Conservation (phyloP, 2,888 invertebrate genomes). For the Drosophila paracracens region DNA sequence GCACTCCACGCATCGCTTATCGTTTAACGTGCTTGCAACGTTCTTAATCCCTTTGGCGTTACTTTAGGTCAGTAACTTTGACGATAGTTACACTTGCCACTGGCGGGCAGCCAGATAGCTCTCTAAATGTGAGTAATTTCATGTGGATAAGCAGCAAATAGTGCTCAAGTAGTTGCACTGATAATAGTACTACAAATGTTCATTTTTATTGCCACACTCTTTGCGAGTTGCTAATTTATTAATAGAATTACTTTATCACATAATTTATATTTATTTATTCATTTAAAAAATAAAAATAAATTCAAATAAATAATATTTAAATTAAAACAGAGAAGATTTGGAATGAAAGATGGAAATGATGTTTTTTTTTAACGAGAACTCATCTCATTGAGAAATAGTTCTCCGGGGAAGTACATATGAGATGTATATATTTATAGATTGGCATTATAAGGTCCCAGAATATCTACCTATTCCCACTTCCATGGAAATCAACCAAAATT, state of each 20-base stretch:
- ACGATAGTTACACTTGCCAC: conserved; percentile 27
- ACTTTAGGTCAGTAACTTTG: conserved; percentile 74
- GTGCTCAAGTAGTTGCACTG: background rate
- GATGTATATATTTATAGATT: background rate
- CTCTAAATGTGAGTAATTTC: conserved; percentile 1
- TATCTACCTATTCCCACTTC: conserved; percentile 19
- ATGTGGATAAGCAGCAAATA: background rate
- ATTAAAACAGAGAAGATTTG: background rate
- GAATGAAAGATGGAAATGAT: background rate
- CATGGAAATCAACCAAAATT: conserved; percentile 27
- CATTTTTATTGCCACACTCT: background rate
- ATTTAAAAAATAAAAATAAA: background rate
- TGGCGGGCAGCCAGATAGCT: background rate
- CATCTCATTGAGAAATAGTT: background rate
- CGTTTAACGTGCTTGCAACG: conserved; percentile 16
- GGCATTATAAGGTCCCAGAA: background rate
- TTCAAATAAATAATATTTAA: background rate
- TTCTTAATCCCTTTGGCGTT: conserved; percentile 63
- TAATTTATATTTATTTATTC: background rate
- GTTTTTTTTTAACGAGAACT: background rate
- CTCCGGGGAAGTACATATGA: background rate
- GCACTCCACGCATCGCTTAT: conserved; percentile 7
- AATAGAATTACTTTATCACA: background rate
- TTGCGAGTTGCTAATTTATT: background rate
- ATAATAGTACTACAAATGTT: background rate